Percentiles rank a stretch among this genome's conserved stretches.
Conservation (phyloP, 2,797 vertebrate species). For the Zalophus californianus region DNA sequence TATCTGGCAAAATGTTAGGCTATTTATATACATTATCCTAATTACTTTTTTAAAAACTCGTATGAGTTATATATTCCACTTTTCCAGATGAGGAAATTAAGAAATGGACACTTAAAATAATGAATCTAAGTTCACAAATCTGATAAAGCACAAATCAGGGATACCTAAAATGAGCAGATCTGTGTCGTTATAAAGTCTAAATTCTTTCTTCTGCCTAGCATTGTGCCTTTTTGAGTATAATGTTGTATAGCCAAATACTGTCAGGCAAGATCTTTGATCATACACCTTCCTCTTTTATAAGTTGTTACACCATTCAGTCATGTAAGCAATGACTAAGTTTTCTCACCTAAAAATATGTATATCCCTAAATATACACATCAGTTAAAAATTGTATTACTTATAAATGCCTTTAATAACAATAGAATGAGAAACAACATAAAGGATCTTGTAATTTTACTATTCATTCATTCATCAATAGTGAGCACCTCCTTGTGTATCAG, state of each 20-base stretch:
- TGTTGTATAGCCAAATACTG: not conserved
- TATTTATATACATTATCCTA: not conserved
- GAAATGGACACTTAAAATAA: not conserved
- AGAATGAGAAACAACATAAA: not conserved
- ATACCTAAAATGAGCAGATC: not conserved
- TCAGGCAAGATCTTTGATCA: not conserved
- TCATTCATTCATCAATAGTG: not conserved
- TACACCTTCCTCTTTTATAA: not conserved
- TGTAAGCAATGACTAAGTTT: not conserved
- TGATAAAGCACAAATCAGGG: not conserved
- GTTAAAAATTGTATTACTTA: constrained; percentile 7
- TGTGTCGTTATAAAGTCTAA: not conserved
- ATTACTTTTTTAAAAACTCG: not conserved
- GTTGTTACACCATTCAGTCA: not conserved
- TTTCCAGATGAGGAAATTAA: not conserved
- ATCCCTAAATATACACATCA: not conserved
- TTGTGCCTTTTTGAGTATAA: not conserved
- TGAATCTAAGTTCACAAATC: not conserved
- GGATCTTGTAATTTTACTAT: not conserved
- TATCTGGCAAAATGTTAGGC: not conserved
- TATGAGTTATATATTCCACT: not conserved
- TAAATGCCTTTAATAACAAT: not conserved
- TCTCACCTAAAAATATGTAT: not conserved
- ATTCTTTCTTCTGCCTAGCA: not conserved
- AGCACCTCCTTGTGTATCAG: not conserved